Evolutionary conservation across 30 jellyfish, hydroid and myxozoan species (phyloP).

Genomic region (Aurelia aurita): DNA sequence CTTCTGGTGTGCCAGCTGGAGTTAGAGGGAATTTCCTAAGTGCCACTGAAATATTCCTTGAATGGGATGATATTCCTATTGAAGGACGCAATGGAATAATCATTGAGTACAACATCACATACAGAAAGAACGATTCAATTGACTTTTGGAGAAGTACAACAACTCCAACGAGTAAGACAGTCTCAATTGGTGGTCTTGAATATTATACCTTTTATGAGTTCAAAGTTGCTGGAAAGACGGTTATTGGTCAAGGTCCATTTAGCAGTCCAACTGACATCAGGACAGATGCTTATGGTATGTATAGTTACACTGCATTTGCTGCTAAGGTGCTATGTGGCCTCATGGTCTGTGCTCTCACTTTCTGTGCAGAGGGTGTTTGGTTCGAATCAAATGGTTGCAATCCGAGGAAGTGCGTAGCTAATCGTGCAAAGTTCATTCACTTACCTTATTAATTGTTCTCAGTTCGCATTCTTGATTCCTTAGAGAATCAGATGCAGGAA

Average conservation of each 20-base stretch:
- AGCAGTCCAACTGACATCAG: constrained; percentile 10
- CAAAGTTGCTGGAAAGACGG: constrained; percentile 40
- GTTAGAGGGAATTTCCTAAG: constrained; percentile 33
- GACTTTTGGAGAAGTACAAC: constrained; percentile 22
- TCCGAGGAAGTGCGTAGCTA: too few relatives aligned
- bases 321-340: too few relatives aligned
- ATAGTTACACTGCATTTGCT: background rate
- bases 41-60: constrained; percentile 37
- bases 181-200: constrained; percentile 17
- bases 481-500: too few relatives aligned
- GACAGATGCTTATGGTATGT: constrained; percentile 68
- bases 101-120: constrained; percentile 3
- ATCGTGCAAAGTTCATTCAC: too few relatives aligned
- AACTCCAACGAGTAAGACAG: background rate
- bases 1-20: constrained; percentile 23
- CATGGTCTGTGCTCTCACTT: too few relatives aligned
- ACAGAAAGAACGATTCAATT: background rate
- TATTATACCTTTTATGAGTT: constrained; percentile 37
- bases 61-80: constrained; percentile 44
- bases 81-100: constrained; percentile 50
- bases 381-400: too few relatives aligned
- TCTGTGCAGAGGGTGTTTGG: too few relatives aligned
- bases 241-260: constrained; percentile 53
- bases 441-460: too few relatives aligned
- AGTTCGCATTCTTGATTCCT: too few relatives aligned